A percentile compares a stretch with the other conserved stretches of the same genome.
Evolutionary conservation across 2,797 vertebrate genomes (phyloP).

Genomic region (Phylloscopus collybita): DNA sequence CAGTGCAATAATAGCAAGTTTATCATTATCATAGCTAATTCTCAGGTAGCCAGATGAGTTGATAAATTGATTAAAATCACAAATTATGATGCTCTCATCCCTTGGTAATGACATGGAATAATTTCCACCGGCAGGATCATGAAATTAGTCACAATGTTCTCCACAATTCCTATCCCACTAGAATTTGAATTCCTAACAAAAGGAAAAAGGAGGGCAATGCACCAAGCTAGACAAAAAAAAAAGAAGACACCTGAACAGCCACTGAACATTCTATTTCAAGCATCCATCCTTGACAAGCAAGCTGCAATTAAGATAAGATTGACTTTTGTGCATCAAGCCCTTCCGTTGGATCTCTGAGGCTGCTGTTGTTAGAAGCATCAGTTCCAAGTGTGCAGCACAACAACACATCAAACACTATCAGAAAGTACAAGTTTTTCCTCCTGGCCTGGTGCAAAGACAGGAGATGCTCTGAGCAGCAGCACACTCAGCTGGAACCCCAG

Average conservation of each 20-base stretch:
- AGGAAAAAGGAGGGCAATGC: not conserved
- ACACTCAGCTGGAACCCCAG: not conserved
- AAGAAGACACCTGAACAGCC: not conserved
- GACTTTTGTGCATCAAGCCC: not conserved
- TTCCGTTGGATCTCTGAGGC: slow-evolving; percentile 20
- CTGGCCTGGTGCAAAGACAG: not conserved
- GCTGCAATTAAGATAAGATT: slow-evolving; percentile 46
- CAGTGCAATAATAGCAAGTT: not conserved
- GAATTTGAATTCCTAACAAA: slow-evolving; percentile 16
- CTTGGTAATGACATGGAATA: not conserved
- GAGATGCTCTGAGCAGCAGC: not conserved
- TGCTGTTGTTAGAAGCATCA: not conserved
- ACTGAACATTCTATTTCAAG: slow-evolving; percentile 18
- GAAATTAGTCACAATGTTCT: not conserved
- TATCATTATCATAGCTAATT: not conserved
- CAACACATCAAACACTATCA: not conserved
- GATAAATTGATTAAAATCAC: not conserved
- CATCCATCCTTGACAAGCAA: slow-evolving; percentile 4
- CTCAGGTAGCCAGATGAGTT: not conserved
- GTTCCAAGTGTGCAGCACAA: slow-evolving; percentile 29
- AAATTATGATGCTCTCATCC: not conserved
- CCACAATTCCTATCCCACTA: not conserved
- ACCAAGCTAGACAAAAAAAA: not conserved
- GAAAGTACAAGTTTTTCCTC: not conserved
- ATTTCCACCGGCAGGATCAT: not conserved